These are phyloP conservation scores for Lamproptera curius DNA, from an alignment of 2,888 invertebrate genomes.

Conservation along the genomic window DNA sequence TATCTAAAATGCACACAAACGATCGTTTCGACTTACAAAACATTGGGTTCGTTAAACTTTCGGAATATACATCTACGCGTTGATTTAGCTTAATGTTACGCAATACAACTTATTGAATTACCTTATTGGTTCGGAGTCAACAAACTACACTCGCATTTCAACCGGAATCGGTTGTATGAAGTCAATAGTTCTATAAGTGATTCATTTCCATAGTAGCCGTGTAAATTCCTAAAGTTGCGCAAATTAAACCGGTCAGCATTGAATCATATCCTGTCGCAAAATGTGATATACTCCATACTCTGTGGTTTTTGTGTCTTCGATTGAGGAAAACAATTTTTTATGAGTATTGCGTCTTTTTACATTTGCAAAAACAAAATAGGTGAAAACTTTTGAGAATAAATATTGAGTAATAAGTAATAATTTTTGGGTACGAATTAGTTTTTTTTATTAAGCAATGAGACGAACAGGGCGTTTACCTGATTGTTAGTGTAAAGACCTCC, in stretches of 20 bases:
- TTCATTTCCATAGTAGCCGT: slow-evolving; percentile 25
- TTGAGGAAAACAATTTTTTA: too few relatives aligned
- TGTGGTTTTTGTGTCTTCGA: too few relatives aligned
- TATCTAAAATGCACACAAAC: not conserved
- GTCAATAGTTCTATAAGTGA: slow-evolving; percentile 26
- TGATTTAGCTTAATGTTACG: slow-evolving; percentile 16
- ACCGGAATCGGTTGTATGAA: slow-evolving; percentile 27
- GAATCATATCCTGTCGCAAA: slow-evolving; percentile 53
- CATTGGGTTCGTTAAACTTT: slow-evolving; percentile 12
- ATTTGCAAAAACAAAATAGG: not conserved
- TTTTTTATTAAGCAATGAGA: too few relatives aligned
- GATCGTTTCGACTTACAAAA: slow-evolving; percentile 1
- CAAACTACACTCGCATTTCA: slow-evolving; percentile 32
- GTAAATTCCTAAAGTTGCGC: slow-evolving; percentile 47
- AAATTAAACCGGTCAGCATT: slow-evolving; percentile 45
- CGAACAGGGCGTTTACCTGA: too few relatives aligned
- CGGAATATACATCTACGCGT: slow-evolving; percentile 4
- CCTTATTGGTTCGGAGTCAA: slow-evolving; percentile 26
- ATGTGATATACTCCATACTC: slow-evolving; percentile 25
- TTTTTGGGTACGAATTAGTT: not conserved
- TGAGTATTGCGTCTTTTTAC: not conserved
- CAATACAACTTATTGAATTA: slow-evolving; percentile 16
- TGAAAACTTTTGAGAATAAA: not conserved
- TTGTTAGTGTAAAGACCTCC: too few relatives aligned
- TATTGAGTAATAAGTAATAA: not conserved